A percentile compares a stretch with the other conserved stretches of the same genome.
Evolutionary conservation across 2,113 vertebrate genomes (phyloP).

Genomic region (Actinemys pallida): DNA sequence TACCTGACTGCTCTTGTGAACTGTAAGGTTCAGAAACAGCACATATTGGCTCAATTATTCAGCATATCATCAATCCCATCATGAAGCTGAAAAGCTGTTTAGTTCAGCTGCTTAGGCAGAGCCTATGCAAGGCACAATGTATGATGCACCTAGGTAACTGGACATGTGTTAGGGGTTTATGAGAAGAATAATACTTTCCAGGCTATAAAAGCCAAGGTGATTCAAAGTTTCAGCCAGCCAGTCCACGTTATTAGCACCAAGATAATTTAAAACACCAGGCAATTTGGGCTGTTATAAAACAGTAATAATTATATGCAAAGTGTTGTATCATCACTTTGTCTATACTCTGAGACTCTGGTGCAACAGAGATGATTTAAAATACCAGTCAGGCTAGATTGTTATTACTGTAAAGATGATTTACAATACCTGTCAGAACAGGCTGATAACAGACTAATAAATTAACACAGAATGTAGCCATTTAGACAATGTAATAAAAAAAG

Average conservation of each 20-base stretch:
- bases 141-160: neutral
- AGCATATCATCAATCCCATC: neutral
- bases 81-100: neutral
- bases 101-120: neutral
- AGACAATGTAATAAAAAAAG: too few relatives aligned
- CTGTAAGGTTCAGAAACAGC: neutral
- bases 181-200: neutral
- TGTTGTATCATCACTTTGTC: neutral
- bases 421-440: neutral
- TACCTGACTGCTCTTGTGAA: neutral
- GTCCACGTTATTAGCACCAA: neutral
- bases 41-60: neutral
- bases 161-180: neutral
- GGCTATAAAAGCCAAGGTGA: neutral
- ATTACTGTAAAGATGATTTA: neutral
- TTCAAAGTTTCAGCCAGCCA: neutral
- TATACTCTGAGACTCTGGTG: neutral
- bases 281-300: neutral
- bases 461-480: neutral
- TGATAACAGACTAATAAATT: neutral
- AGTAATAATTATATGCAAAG: neutral
- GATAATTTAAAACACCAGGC: neutral
- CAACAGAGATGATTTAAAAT: neutral
- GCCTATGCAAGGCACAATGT: neutral
- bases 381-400: neutral